phyloP scores from a whole-genome alignment of 2,113 vertebrate species.

The Sceloporus tristichus region DNA sequence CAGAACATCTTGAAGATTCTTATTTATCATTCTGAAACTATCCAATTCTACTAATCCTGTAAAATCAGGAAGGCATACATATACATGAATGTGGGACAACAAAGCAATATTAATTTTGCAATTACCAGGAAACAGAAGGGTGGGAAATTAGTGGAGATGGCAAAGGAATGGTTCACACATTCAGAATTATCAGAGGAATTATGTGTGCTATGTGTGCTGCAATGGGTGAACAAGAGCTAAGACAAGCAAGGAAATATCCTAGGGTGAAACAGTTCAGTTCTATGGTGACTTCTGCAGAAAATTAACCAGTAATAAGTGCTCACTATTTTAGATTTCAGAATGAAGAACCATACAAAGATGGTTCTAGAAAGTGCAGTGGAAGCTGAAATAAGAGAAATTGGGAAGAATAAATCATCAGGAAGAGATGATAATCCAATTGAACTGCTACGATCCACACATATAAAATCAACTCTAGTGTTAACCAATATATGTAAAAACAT shows the following conservation, averaged over 20 bases:
- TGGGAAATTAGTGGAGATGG: background rate
- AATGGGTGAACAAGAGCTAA: background rate
- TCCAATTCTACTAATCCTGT: background rate
- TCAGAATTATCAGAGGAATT: background rate
- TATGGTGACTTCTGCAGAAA: background rate
- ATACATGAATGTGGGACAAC: background rate
- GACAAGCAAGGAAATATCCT: background rate
- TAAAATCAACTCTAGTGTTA: too few relatives aligned
- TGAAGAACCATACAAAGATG: background rate
- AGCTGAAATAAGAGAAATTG: too few relatives aligned
- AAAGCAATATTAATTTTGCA: conserved; percentile 17
- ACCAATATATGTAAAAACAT: too few relatives aligned
- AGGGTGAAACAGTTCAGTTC: too few relatives aligned
- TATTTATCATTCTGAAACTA: background rate
- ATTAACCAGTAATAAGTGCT: background rate
- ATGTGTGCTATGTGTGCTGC: background rate
- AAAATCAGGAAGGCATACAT: background rate
- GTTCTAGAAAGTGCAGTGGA: background rate
- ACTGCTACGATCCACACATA: too few relatives aligned
- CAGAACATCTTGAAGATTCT: conserved; percentile 24
- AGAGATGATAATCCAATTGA: too few relatives aligned
- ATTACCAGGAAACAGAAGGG: background rate
- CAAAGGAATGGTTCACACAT: background rate
- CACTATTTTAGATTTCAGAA: background rate
- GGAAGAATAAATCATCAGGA: too few relatives aligned